These are phyloP conservation scores for Galleria mellonella DNA, from an alignment of 1,140 invertebrate species.

Conservation along the genomic window DNA sequence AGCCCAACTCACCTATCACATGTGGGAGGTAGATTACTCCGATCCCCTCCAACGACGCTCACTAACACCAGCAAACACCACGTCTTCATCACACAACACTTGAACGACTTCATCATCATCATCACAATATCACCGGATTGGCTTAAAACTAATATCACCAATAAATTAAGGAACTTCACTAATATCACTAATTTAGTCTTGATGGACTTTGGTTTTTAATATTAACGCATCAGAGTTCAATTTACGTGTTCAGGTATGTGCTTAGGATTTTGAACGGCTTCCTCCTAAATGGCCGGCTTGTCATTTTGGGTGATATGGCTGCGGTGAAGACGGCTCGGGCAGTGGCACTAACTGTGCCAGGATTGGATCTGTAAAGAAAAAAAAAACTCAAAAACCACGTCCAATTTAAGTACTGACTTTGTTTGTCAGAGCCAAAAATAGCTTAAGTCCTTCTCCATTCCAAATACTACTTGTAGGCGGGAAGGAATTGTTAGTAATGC, in stretches of 20 bases:
- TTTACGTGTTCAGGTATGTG: conserved; percentile 58
- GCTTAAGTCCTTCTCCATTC: too few relatives aligned
- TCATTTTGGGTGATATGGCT: conserved; percentile 43
- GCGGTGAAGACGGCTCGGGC: conserved; percentile 3
- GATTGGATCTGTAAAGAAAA: conserved; percentile 34
- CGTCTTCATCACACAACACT: conserved; percentile 12
- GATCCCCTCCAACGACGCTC: conserved; percentile 29
- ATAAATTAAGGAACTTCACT: conserved; percentile 27
- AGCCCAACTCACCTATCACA: conserved; percentile 50
- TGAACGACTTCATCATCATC: conserved; percentile 22
- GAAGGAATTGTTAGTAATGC: too few relatives aligned
- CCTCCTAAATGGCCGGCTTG: conserved; percentile 32
- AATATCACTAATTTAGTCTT: conserved; percentile 25
- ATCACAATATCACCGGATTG: conserved; percentile 7
- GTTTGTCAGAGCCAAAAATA: too few relatives aligned
- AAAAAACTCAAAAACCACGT: not conserved
- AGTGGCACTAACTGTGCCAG: conserved; percentile 17
- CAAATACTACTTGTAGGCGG: too few relatives aligned
- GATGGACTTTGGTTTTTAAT: conserved; percentile 11
- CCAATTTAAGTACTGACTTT: too few relatives aligned
- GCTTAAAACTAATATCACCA: conserved; percentile 50
- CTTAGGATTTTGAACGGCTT: conserved; percentile 44
- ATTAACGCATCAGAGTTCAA: too few relatives aligned
- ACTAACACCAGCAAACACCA: conserved; percentile 27
- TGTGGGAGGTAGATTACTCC: conserved; percentile 45